Percentiles rank a stretch among this genome's conserved stretches.
Evolutionary conservation across 2,888 invertebrate genomes (phyloP).

Genomic region (Agrilus mali): DNA sequence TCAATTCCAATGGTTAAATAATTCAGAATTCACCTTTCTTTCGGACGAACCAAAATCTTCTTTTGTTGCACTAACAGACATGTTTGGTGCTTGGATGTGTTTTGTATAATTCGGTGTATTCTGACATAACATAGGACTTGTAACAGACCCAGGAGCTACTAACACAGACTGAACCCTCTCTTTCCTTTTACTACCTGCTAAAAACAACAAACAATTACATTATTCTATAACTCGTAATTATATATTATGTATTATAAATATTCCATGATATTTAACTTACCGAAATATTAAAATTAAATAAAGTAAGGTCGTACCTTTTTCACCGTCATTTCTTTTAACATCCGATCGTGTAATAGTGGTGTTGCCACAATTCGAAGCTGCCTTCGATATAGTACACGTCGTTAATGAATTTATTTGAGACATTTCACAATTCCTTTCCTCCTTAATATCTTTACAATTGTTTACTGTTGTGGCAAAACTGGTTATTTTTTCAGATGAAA

Average conservation of each 20-base stretch:
- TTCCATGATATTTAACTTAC: neutral
- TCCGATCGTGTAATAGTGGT: too few species aligned
- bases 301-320: too few species aligned
- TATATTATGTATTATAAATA: too few species aligned
- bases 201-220: neutral
- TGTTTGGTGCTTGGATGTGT: slow-evolving; percentile 21
- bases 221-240: too few species aligned
- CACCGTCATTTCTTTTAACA: too few species aligned
- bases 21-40: slow-evolving; percentile 25
- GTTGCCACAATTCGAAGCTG: neutral
- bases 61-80: slow-evolving; percentile 23
- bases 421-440: neutral
- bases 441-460: slow-evolving; percentile 10
- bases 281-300: neutral
- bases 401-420: neutral
- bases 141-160: slow-evolving; percentile 31
- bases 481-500: slow-evolving; percentile 4
- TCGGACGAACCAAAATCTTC: slow-evolving; percentile 29
- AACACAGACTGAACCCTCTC: slow-evolving; percentile 31
- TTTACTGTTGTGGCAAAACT: slow-evolving; percentile 20
- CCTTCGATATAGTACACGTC: neutral
- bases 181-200: slow-evolving; percentile 18
- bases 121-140: slow-evolving; percentile 33
- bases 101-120: slow-evolving; percentile 29
- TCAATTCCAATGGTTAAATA: neutral